A percentile compares a stretch with the other conserved stretches of the same genome.
Evolutionary conservation across 2,797 vertebrate genomes (phyloP).

Genomic region (Molossus molossus): DNA sequence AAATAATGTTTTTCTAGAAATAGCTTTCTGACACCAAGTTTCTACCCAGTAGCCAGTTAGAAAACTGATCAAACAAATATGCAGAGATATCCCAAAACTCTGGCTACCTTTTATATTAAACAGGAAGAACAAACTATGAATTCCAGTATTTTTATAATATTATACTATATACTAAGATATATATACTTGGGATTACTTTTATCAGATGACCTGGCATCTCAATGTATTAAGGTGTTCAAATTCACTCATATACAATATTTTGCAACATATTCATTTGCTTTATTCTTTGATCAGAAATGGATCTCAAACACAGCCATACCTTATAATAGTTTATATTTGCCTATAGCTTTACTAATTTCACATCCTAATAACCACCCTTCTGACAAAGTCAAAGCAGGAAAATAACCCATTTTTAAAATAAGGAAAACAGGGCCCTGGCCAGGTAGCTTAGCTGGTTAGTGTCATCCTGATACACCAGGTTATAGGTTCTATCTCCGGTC

Average conservation of each 20-base stretch:
- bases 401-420: constrained; percentile 43
- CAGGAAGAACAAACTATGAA: constrained; percentile 48
- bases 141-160: background rate
- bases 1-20: constrained; percentile 47
- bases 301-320: background rate
- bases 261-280: constrained; percentile 15
- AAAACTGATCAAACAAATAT: constrained; percentile 24
- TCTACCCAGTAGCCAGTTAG: constrained; percentile 1
- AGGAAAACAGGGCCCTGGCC: background rate
- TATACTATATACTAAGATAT: background rate
- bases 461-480: too few relatives aligned
- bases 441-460: too few relatives aligned
- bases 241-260: background rate
- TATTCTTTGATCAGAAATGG: constrained; percentile 60
- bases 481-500: too few relatives aligned
- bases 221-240: background rate
- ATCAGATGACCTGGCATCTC: constrained; percentile 19
- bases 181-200: constrained; percentile 32
- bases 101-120: constrained; percentile 26
- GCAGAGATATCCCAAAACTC: background rate
- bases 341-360: constrained; percentile 42
- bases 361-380: constrained; percentile 5
- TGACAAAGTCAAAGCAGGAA: constrained; percentile 50
- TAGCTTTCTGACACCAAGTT: background rate
- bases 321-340: background rate